phyloP scores from a whole-genome alignment of 2,797 vertebrate genomes.

The Xenentodon cancila region DNA sequence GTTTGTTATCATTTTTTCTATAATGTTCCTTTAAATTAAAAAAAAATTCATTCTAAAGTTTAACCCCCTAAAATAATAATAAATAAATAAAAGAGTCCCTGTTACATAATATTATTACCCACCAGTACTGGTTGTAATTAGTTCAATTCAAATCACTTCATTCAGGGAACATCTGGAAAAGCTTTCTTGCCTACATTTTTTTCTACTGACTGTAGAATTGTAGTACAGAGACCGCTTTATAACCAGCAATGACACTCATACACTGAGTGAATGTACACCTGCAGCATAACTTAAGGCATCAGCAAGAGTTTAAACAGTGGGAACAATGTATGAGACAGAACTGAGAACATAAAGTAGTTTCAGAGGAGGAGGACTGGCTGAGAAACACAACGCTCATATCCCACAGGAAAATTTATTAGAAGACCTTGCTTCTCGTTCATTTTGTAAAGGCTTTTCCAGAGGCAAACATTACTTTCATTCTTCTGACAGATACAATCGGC shows the following conservation, averaged over 20 bases:
- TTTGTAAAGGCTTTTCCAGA: slow-evolving; percentile 70
- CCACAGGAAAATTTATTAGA: slow-evolving; percentile 69
- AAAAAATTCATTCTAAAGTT: no score
- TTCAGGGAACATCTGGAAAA: neutral
- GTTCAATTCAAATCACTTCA: neutral
- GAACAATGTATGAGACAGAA: slow-evolving; percentile 52
- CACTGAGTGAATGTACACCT: slow-evolving; percentile 35
- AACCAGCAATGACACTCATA: slow-evolving; percentile 23
- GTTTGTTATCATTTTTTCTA: no score
- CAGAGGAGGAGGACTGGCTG: slow-evolving; percentile 52
- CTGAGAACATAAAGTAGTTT: slow-evolving; percentile 61
- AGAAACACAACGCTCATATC: slow-evolving; percentile 69
- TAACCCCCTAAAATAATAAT: no score
- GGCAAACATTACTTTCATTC: slow-evolving; percentile 74
- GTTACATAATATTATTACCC: neutral
- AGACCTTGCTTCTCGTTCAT: slow-evolving; percentile 67
- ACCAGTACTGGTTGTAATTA: neutral
- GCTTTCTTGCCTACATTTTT: neutral
- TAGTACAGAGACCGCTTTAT: slow-evolving; percentile 21
- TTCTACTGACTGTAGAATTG: neutral
- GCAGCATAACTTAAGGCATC: slow-evolving; percentile 46
- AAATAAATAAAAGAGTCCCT: no score
- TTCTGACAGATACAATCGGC: slow-evolving; percentile 56
- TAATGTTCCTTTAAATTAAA: no score
- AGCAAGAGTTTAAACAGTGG: slow-evolving; percentile 51